Evolutionary conservation across 2,113 vertebrate species (phyloP).

Genomic region (Leptocoma aspasia): DNA sequence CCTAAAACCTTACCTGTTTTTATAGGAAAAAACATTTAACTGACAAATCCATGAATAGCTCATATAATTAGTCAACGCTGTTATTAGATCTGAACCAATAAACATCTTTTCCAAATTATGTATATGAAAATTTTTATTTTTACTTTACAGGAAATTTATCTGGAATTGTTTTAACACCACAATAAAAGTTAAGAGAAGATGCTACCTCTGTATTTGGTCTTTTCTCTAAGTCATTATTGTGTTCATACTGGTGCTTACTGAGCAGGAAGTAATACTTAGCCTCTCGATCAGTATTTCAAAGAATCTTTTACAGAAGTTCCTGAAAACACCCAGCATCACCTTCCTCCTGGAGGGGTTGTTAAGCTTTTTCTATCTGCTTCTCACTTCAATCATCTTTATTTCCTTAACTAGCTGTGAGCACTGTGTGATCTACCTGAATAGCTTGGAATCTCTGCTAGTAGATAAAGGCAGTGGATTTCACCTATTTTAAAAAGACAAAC

Average conservation of each 20-base stretch:
- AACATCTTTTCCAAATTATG: not conserved
- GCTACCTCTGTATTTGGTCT: not conserved
- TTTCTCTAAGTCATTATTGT: not conserved
- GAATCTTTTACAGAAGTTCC: not conserved
- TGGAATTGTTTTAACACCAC: not conserved
- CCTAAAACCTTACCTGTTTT: not conserved
- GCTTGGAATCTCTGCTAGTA: not conserved
- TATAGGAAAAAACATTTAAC: not conserved
- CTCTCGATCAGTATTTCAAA: not conserved
- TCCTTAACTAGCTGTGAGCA: not conserved
- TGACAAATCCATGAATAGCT: not conserved
- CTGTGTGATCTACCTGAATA: not conserved
- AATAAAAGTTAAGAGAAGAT: not conserved
- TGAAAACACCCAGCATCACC: not conserved
- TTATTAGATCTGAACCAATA: not conserved
- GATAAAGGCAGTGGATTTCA: slow-evolving; percentile 55
- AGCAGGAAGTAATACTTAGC: not conserved
- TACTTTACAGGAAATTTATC: not conserved
- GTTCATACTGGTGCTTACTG: not conserved
- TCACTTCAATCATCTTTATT: not conserved
- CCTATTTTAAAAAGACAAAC: slow-evolving; percentile 46
- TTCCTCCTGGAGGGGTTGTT: not conserved
- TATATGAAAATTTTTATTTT: not conserved
- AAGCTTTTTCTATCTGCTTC: not conserved
- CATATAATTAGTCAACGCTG: not conserved